phyloP scores from a whole-genome alignment of 1,140 invertebrate species.

The Coptotermes formosanus region DNA sequence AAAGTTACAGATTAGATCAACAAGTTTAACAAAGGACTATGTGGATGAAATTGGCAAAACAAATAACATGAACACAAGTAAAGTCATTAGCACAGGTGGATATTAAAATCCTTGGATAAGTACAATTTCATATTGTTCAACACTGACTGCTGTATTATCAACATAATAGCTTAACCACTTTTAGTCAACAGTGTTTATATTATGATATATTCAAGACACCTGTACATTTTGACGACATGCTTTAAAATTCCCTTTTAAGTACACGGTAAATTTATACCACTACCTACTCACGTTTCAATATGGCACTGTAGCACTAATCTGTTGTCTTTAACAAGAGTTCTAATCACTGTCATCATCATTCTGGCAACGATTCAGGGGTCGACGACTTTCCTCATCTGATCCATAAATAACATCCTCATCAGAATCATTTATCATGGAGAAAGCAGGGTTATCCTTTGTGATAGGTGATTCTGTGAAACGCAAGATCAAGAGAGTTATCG shows the following conservation, averaged over 20 bases:
- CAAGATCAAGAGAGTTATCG: too few species aligned
- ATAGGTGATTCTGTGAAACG: conserved; percentile 56
- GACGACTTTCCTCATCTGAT: conserved; percentile 82
- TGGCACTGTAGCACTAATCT: not conserved
- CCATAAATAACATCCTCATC: conserved; percentile 97
- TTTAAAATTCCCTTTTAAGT: not conserved
- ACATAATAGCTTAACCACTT: not conserved
- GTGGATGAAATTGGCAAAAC: not conserved
- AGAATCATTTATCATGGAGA: conserved; percentile 98
- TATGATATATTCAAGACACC: not conserved
- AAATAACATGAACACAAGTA: conserved; percentile 2
- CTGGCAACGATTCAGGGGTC: conserved; percentile 65
- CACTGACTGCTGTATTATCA: not conserved
- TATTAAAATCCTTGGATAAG: not conserved
- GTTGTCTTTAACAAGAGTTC: conserved; percentile 33
- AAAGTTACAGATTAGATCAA: not conserved
- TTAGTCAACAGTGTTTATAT: not conserved
- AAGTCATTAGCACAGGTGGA: not conserved
- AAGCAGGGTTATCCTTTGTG: conserved; percentile 94
- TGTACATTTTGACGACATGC: not conserved
- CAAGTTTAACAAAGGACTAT: not conserved
- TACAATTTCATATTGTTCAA: not conserved
- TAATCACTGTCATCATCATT: conserved; percentile 69
- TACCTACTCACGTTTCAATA: not conserved
- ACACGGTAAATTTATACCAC: not conserved